Base-by-base conservation (phyloP, 2,113 vertebrate species). In the Pelvicachromis taeniatus region DNA sequence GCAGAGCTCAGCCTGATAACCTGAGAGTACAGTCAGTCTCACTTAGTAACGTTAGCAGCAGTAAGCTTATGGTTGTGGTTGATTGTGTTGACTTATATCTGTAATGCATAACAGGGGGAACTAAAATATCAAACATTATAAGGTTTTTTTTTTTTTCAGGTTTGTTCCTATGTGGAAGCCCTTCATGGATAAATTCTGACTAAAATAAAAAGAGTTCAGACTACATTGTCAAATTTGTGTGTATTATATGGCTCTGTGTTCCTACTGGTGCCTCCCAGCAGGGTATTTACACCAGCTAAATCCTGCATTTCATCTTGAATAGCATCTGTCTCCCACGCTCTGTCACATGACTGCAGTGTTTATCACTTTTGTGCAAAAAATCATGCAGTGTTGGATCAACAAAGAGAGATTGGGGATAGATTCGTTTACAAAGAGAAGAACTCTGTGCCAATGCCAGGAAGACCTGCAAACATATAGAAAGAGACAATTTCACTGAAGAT, bases 281-380 rank as follows among this genome's bases (percentile, higher is more conserved):
- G 79, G 90, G 70, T 81, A 78, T 88, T 91, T 77, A 86, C 26
- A 17, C 48, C 84, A 78, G 83, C 87, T 91, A 90, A 94, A 95
- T 92, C 87, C 85, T 89, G 92, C 84, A 80, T 91, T 91, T 87
- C 87, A 92, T 94, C 93, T 91, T 91, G 80, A 93, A 93, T 90
- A 93, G 90, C 91, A 92, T 92, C 90, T 91, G 87, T 93, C 91
- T 88, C 95, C 93, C 93, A 93, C 93, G 77, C 93, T 45, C 70
- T 63, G 88, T 91, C 90, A 91, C 70, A 58, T 83, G 89, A 94
- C 89, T 90, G 88, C 89, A 82, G 89, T 86, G 90, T 92, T 91
- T 85, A 89, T 92, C 84, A 80, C 87, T 85, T 84, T 61, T 61
- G 91, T 85, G 80, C 85, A 88, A 82, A 33, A 84, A 90, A 56